Conservation (phyloP, 2,113 vertebrate genomes). For the mouse (Mus musculus) region DNA sequence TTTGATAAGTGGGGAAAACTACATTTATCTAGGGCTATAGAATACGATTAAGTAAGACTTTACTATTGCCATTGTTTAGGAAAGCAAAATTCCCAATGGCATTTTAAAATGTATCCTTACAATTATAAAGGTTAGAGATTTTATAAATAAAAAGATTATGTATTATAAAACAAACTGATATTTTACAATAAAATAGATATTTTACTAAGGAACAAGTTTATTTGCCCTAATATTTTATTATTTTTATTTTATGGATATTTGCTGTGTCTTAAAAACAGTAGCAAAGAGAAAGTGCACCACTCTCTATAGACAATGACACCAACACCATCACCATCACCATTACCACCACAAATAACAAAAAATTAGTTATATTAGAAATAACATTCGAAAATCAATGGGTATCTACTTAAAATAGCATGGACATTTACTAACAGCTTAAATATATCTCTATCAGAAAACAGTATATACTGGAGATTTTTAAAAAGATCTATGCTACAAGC, state of each 20-base stretch:
- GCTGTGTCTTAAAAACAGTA: neutral
- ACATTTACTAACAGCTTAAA: neutral
- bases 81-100: neutral
- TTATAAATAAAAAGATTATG: neutral
- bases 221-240: neutral
- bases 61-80: neutral
- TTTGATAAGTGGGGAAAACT: neutral
- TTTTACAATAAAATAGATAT: neutral
- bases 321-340: no score
- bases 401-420: neutral
- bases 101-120: neutral
- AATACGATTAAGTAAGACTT: neutral
- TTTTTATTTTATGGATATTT: neutral
- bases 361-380: neutral
- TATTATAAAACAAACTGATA: neutral
- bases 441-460: neutral
- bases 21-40: neutral
- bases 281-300: neutral
- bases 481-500: neutral
- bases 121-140: no score
- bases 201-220: neutral
- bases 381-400: neutral
- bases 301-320: neutral
- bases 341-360: neutral
- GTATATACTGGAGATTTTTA: neutral